Base-by-base conservation (phyloP, 2,113 vertebrate genomes). In the Cololabis saira region DNA sequence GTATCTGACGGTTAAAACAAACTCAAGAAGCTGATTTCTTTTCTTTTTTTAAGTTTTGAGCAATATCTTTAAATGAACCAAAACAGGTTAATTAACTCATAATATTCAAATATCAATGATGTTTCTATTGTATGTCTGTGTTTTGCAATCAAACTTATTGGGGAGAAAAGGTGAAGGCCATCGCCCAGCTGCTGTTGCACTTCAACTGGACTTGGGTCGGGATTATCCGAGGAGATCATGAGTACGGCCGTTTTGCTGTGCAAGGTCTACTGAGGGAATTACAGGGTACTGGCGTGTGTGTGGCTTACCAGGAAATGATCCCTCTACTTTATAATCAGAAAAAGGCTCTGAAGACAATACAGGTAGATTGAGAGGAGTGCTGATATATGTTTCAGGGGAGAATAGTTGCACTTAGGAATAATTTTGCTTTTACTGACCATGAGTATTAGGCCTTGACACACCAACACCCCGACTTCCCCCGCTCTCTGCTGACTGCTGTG, bases 141-240 rank as follows among this genome's bases (percentile, higher is more conserved):
- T 37, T 37, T 9, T 57, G 24, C 24, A 27, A 27, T 27, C 24
- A 27, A 2, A 27, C 24, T 27, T 27, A 27, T 2, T 19, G 27
- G 80, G 72, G 67, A 61, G 16, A 48, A 55, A 84, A 94, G 84
- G 90, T 93, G 13, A 93, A 93, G 58, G 92, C 92, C 57, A 91
- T 94, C 49, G 89, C 89, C 60, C 85, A 90, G 69, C 81, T 94
- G 19, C 68, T 94, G 18, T 52, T 87, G 37, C 85, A 49, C n/a
- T 93, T 93, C 52, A 86, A 87, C 58, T 94, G 92, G 92, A 92
- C 84, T 1, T 94, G 92, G 91, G 73, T 94, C 2, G 93, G 90
- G 5, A 71, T 92, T 50, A 33, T 94, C 24, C 71, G 85, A 41
- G 90, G 88, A 22, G 92, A 94, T 67, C 90, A 90, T 30, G 93